These are phyloP conservation scores for Panthera leo DNA, from an alignment of 2,113 vertebrate genomes.

Conservation along the genomic window DNA sequence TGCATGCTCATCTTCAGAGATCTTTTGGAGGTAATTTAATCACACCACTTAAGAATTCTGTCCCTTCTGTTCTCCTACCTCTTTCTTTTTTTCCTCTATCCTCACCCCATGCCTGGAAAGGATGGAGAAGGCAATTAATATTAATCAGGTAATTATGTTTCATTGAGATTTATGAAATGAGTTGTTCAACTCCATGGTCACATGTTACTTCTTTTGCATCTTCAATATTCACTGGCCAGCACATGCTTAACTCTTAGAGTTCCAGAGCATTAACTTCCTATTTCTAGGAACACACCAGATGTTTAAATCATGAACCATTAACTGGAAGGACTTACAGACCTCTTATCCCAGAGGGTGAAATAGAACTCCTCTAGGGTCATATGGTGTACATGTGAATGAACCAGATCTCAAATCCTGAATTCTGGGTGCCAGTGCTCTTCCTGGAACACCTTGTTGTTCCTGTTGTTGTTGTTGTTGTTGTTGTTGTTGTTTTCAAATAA, in stretches of 20 bases:
- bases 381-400: not conserved
- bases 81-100: not conserved
- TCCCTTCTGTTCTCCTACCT: not conserved
- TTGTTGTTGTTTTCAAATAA: not conserved
- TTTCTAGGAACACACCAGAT: not conserved
- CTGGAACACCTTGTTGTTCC: not conserved
- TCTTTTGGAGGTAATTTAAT: slow-evolving; percentile 64
- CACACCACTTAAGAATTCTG: slow-evolving; percentile 50
- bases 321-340: not conserved
- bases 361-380: not conserved
- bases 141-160: slow-evolving; percentile 60
- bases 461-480: not conserved
- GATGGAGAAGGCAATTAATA: slow-evolving; percentile 62
- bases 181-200: not conserved
- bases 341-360: not conserved
- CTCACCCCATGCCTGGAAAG: slow-evolving; percentile 37
- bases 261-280: not conserved
- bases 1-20: slow-evolving; percentile 51
- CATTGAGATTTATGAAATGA: slow-evolving; percentile 69
- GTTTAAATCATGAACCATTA: not conserved
- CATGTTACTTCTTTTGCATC: slow-evolving; percentile 1
- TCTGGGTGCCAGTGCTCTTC: not conserved
- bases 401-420: not conserved
- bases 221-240: not conserved
- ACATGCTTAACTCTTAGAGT: slow-evolving; percentile 31